phyloP scores from a whole-genome alignment of 2,888 invertebrate species.

The Lagria hirta region DNA sequence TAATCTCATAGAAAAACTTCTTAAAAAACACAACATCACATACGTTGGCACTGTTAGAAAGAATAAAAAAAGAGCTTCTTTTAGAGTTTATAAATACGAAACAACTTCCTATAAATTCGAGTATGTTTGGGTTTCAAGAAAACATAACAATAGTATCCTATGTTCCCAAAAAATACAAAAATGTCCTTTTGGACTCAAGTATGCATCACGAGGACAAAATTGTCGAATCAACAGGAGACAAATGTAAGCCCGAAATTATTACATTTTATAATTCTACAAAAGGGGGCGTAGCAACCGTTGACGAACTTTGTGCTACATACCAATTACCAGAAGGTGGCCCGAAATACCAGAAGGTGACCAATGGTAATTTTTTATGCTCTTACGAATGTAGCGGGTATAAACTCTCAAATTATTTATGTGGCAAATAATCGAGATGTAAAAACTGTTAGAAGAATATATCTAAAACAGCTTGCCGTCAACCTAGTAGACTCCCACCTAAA shows the following conservation, averaged over 20 bases:
- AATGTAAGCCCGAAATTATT: constrained; percentile 15
- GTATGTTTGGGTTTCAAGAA: constrained; percentile 23
- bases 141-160: constrained; percentile 23
- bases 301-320: constrained; percentile 18
- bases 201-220: constrained; percentile 20
- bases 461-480: constrained; percentile 18
- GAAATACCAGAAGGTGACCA: constrained; percentile 17
- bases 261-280: constrained; percentile 18
- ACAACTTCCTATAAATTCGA: no score
- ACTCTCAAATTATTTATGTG: constrained; percentile 22
- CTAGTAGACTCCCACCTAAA: no score
- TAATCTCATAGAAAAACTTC: no score
- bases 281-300: constrained; percentile 18
- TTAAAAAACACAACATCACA: no score
- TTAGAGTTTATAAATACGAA: no score
- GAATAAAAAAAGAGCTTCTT: no score
- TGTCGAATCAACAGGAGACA: constrained; percentile 15
- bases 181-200: constrained; percentile 21
- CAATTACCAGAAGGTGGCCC: constrained; percentile 1
- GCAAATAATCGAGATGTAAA: constrained; percentile 18
- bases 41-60: no score
- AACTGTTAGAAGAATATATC: constrained; percentile 9
- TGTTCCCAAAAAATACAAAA: constrained; percentile 24
- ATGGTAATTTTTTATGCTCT: constrained; percentile 18
- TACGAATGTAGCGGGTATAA: constrained; percentile 19